A percentile compares a stretch with the other conserved stretches of the same genome.
These are phyloP conservation scores for Bombyx mori DNA, from an alignment of 1,140 invertebrate genomes.

Conservation along the genomic window ASM3026992v2 NC_085125.1:1474001-1474500, in stretches of 20 bases:
- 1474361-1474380: constrained; percentile 4
- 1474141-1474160: constrained; percentile 77
- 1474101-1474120: constrained; percentile 79
- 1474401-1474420: constrained; percentile 1
- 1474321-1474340: not conserved
- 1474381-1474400: not conserved
- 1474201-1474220: constrained; percentile 74
- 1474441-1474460: constrained; percentile 5
- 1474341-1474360: constrained; percentile 1
- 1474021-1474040: not conserved
- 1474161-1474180: constrained; percentile 73
- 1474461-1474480: constrained; percentile 2
- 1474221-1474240: not conserved
- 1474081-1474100: constrained; percentile 74
- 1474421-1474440: constrained; percentile 1
- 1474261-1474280: not conserved
- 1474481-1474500: not conserved
- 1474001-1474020: constrained; percentile 14
- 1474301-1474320: constrained; percentile 2
- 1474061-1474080: constrained; percentile 22
- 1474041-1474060: not conserved
- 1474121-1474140: constrained; percentile 82
- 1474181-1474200: constrained; percentile 69
- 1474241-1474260: constrained; percentile 2
- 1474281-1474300: not conserved